These are phyloP conservation scores for Griposia aprilina DNA, from an alignment of 2,888 invertebrate species.

Conservation along the genomic window DNA sequence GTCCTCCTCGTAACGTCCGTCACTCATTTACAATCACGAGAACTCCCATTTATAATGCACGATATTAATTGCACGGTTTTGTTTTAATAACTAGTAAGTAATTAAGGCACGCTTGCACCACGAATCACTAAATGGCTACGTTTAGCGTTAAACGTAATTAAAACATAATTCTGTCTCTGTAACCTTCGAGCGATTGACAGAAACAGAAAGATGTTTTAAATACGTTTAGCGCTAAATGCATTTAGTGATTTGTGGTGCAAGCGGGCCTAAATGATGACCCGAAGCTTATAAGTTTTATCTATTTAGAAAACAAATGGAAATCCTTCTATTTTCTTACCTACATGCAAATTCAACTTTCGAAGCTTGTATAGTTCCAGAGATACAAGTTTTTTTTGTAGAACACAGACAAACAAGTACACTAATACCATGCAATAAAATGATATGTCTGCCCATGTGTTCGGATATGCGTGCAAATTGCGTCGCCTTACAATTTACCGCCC, in stretches of 20 bases:
- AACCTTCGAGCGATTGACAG: neutral
- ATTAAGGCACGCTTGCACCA: neutral
- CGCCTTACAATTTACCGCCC: conserved; percentile 58
- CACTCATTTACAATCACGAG: neutral
- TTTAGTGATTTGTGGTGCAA: neutral
- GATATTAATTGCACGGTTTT: neutral
- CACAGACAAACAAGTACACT: neutral
- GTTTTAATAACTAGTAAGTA: neutral
- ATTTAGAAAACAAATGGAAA: neutral
- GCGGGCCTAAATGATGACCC: neutral
- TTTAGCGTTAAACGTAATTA: neutral
- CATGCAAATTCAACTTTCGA: neutral
- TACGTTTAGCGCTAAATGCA: neutral
- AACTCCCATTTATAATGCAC: neutral
- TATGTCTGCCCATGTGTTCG: conserved; percentile 23
- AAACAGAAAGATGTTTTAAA: neutral
- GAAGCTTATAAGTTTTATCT: neutral
- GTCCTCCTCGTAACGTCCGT: neutral
- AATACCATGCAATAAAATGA: conserved; percentile 29
- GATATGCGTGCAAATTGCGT: conserved; percentile 45
- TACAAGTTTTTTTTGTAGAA: conserved; percentile 10
- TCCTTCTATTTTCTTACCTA: neutral
- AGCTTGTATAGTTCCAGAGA: neutral
- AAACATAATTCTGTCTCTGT: neutral
- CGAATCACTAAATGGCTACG: neutral